Percentiles rank a stretch among this genome's conserved stretches.
Conservation (phyloP, 1,140 invertebrate species). For the Papilio polytes region DNA sequence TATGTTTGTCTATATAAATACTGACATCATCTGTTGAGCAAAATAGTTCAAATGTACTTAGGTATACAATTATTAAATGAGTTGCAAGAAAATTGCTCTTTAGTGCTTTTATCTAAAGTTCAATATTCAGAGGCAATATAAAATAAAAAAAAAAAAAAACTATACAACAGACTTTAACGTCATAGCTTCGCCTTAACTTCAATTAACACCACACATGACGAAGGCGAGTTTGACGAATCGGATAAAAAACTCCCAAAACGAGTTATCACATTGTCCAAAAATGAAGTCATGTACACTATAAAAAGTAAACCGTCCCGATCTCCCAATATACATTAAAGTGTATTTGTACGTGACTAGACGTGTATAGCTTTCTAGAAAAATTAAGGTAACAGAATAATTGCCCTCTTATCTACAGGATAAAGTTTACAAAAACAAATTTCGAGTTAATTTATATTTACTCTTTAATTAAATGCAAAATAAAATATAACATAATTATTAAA, state of each 20-base stretch:
- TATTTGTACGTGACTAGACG: not conserved
- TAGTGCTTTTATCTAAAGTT: not conserved
- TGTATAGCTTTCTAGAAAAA: not conserved
- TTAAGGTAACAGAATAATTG: constrained; percentile 18
- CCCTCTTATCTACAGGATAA: not conserved
- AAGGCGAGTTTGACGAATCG: constrained; percentile 51
- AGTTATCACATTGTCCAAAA: constrained; percentile 57
- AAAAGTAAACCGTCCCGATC: constrained; percentile 49
- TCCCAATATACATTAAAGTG: not conserved
- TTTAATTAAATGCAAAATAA: not conserved
- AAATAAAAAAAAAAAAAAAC: not conserved
- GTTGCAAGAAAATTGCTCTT: not conserved
- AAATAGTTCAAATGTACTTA: constrained; percentile 11
- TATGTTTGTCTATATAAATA: constrained; percentile 1
- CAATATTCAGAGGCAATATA: not conserved
- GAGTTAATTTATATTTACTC: not conserved
- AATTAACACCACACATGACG: constrained; percentile 48
- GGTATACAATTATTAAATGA: not conserved
- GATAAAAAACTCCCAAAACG: constrained; percentile 51
- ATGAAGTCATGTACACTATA: constrained; percentile 57
- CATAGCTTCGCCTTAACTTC: not conserved
- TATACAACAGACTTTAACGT: constrained; percentile 26
- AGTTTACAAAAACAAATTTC: too few species aligned
- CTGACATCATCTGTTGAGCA: constrained; percentile 13
- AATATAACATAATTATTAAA: not conserved